These are phyloP conservation scores for Sipha maydis DNA, from an alignment of 2,888 invertebrate species.

Conservation along the genomic window DNA sequence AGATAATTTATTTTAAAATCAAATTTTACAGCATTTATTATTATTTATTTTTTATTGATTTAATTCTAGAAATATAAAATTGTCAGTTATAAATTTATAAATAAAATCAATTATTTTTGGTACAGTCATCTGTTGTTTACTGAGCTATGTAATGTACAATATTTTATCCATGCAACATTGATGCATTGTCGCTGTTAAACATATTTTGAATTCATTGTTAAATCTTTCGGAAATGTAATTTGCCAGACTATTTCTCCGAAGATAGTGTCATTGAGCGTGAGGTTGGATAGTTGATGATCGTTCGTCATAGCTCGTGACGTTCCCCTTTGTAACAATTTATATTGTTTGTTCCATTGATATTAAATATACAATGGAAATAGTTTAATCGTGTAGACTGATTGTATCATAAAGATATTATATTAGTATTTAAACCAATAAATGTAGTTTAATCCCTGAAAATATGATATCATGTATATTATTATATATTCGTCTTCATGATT, in stretches of 20 bases:
- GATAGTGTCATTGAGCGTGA: conserved; percentile 26
- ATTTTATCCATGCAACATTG: conserved; percentile 1
- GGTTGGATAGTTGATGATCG: conserved; percentile 23
- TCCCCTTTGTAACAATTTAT: conserved; percentile 42
- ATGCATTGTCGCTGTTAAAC: conserved; percentile 46
- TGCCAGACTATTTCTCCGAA: conserved; percentile 54
- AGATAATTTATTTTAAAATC: not conserved
- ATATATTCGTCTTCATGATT: not conserved
- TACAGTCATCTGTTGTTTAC: conserved; percentile 25
- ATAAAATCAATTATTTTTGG: not conserved
- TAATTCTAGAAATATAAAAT: not conserved
- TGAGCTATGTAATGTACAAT: conserved; percentile 17
- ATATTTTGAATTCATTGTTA: conserved; percentile 60
- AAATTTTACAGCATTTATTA: not conserved
- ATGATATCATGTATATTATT: not conserved
- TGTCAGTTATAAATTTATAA: not conserved
- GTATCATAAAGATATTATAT: conserved; percentile 8
- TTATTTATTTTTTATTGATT: not conserved
- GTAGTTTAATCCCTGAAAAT: not conserved
- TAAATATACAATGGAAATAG: conserved; percentile 20
- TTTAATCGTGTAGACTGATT: conserved; percentile 45
- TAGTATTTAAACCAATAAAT: not conserved
- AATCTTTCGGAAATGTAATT: conserved; percentile 60
- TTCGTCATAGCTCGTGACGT: conserved; percentile 56
- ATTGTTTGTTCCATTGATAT: conserved; percentile 41